phyloP scores from a whole-genome alignment of 2,113 vertebrate genomes.

The Cricetomys ansorgei region DNA sequence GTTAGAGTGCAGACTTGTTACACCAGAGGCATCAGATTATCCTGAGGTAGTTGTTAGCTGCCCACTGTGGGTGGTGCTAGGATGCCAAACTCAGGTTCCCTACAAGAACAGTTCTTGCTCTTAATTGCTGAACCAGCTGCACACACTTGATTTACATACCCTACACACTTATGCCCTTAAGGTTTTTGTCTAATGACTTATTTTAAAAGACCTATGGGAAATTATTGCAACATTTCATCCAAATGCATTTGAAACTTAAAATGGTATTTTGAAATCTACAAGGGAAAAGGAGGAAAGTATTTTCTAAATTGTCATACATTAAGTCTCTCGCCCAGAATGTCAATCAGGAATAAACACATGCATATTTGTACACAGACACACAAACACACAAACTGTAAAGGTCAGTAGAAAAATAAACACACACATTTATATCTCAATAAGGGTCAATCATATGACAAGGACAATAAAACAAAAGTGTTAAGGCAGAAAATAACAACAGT shows the following conservation, averaged over 20 bases:
- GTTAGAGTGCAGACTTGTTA: too few relatives aligned
- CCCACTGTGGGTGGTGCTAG: background rate
- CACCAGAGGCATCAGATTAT: background rate
- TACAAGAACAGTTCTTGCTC: background rate
- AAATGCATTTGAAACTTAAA: conserved; percentile 45
- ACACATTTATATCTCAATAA: conserved; percentile 2
- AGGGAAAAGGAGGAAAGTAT: conserved; percentile 39
- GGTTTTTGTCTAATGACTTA: background rate
- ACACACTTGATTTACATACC: background rate
- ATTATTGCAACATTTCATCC: conserved; percentile 27
- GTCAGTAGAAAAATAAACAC: background rate
- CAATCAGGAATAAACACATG: conserved; percentile 53
- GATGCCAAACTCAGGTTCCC: background rate
- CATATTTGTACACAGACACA: background rate
- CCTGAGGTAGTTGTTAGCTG: background rate
- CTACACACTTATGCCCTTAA: background rate
- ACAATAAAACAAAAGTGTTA: conserved; percentile 83
- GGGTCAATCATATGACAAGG: conserved; percentile 69
- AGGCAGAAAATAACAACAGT: conserved; percentile 5
- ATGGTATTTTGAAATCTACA: conserved; percentile 53
- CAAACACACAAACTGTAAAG: background rate
- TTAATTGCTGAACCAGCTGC: background rate
- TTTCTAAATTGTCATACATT: conserved; percentile 31
- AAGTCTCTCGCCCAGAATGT: conserved; percentile 56
- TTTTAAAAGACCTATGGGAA: conserved; percentile 60